Base-by-base conservation (phyloP, 2,797 vertebrate species). In the Galago senegalensis region DNA sequence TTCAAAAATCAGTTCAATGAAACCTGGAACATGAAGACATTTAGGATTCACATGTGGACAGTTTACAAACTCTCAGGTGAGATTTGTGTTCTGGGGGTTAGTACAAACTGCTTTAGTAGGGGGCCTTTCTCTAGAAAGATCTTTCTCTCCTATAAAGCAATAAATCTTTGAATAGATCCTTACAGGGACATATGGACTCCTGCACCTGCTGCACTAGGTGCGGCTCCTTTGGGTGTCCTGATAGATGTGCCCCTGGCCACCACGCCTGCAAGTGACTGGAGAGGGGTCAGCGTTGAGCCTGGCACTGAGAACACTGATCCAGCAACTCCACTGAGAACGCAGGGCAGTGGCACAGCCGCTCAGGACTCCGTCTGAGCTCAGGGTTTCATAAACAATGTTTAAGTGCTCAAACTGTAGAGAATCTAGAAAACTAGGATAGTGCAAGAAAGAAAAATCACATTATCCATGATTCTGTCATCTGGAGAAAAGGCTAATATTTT, bases 401-500 rank as follows among this genome's bases (percentile, higher is more conserved):
- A 93, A 58, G 31, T 63, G 25, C 29, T 93, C 67, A 84, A 21
- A 86, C 6, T 75, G 1, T 12, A 77, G 20, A 82, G 69, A 86
- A 63, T 81, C 12, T 49, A 40, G 56, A 72, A 85, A 69, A 79
- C 16, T 4, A 67, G 76, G 56, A 77, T 34, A 81, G 60, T 3
- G n/a, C 7, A 49, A 58, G 56, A 37, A 79, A 73, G 58, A 69
- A 17, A 21, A 31, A n/a, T 1, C 75, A 34, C 53, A 49, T 56
- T 12, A 14, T 4, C 70, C 3, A 23, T 14, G 17, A 37, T 1
- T 27, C n/a, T n/a, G 61, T 40, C 56, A 92, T 17, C 46, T 67
- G 83, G 63, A 58, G 29, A 93, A 80, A 79, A 92, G 27, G 21
- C 27, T 76, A 53, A 70, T 49, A 88, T 53, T 84, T 89, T 86